phyloP scores from a whole-genome alignment of 1,140 invertebrate species.

The Pollicipes pollicipes region DNA sequence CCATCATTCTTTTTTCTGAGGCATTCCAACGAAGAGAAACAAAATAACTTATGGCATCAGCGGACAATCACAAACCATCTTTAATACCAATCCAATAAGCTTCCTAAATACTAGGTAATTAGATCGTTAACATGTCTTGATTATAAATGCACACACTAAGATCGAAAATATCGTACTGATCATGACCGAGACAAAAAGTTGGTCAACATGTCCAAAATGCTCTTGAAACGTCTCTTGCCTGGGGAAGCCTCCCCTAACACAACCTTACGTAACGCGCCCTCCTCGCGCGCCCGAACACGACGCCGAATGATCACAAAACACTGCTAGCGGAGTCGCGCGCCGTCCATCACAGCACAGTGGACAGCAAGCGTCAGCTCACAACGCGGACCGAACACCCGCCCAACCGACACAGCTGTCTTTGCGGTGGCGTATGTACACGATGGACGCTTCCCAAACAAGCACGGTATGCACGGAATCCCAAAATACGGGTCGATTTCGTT shows the following conservation, averaged over 20 bases:
- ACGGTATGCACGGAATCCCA: not conserved
- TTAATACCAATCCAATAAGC: not conserved
- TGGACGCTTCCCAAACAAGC: not conserved
- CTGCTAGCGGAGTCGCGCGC: not conserved
- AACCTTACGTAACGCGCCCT: no score
- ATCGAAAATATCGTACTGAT: not conserved
- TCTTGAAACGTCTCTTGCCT: not conserved
- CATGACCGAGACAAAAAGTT: not conserved
- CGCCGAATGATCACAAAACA: not conserved
- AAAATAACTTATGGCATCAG: not conserved
- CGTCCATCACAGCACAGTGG: not conserved
- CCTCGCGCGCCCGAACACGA: no score
- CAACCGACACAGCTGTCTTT: not conserved
- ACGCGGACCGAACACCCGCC: not conserved
- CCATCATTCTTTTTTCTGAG: no score
- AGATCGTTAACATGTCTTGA: no score
- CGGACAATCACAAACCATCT: not conserved
- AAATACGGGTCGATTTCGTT: not conserved
- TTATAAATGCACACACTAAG: not conserved
- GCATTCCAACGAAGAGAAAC: no score
- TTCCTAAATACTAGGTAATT: no score
- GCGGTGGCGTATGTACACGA: not conserved
- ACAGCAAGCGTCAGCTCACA: not conserved
- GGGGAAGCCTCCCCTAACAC: no score
- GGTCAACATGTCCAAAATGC: not conserved